Evolutionary conservation across 2,113 vertebrate species (phyloP).

Genomic region (Anolis carolinensis): DNA sequence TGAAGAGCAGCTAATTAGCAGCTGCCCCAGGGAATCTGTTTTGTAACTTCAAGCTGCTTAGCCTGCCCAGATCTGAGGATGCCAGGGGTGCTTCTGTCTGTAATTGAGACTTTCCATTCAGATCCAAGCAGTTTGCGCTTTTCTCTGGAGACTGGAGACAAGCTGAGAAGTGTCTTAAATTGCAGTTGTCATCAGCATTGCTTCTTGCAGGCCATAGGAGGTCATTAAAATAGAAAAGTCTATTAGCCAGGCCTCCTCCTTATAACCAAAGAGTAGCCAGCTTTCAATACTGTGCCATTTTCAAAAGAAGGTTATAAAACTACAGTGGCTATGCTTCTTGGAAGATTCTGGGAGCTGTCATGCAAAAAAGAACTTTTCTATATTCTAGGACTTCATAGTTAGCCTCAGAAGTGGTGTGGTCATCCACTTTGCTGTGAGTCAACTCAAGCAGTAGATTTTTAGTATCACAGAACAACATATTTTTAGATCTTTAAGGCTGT

Average conservation of each 20-base stretch:
- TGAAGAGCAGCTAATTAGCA: constrained; percentile 72
- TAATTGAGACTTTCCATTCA: constrained; percentile 14
- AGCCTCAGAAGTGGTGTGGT: neutral
- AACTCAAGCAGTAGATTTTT: neutral
- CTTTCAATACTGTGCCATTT: neutral
- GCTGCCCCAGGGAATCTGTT: constrained; percentile 58
- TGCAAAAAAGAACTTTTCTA: neutral
- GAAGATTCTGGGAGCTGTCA: neutral
- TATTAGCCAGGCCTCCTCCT: neutral
- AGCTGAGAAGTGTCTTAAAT: neutral
- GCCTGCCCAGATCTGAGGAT: neutral
- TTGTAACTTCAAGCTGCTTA: constrained; percentile 55
- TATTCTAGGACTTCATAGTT: no score
- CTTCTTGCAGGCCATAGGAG: neutral
- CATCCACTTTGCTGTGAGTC: neutral
- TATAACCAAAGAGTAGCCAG: neutral
- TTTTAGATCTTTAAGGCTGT: neutral
- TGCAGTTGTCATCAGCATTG: neutral
- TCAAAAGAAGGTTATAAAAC: neutral
- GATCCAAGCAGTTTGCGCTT: neutral
- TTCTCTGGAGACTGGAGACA: neutral
- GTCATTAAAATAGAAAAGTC: neutral
- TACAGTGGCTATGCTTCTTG: neutral
- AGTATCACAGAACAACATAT: neutral
- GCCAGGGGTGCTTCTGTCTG: neutral